phyloP scores from a whole-genome alignment of 2,888 invertebrate species.

The Lypha dubia region DNA sequence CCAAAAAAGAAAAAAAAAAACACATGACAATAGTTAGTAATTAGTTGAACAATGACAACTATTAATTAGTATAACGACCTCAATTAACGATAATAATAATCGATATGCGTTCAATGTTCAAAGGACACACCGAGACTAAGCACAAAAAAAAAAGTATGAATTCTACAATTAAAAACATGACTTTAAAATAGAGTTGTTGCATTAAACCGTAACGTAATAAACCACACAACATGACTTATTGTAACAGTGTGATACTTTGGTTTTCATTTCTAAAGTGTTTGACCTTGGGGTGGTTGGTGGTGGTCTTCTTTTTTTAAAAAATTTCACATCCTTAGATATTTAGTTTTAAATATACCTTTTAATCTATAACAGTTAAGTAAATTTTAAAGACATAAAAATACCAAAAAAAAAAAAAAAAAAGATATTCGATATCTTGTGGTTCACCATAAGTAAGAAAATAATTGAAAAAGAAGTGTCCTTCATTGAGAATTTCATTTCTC shows the following conservation, averaged over 20 bases:
- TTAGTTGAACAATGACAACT: constrained; percentile 72
- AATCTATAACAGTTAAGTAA: neutral
- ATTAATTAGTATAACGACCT: constrained; percentile 80
- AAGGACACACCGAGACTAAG: neutral
- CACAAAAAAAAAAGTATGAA: neutral
- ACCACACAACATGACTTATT: constrained; percentile 72
- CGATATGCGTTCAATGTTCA: constrained; percentile 18
- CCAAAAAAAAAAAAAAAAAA: neutral
- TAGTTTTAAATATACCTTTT: neutral
- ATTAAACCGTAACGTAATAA: constrained; percentile 68
- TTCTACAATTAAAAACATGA: constrained; percentile 22
- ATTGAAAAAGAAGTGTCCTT: constrained; percentile 19
- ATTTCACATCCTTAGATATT: constrained; percentile 1
- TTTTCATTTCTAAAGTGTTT: neutral
- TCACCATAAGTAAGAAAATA: constrained; percentile 41
- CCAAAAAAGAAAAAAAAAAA: constrained; percentile 18
- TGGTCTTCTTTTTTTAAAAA: neutral
- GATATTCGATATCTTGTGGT: constrained; percentile 53
- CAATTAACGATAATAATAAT: constrained; percentile 74
- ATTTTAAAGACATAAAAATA: constrained; percentile 1
- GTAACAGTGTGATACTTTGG: neutral
- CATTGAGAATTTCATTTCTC: constrained; percentile 13
- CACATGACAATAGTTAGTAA: constrained; percentile 61
- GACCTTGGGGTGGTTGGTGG: too few relatives aligned
- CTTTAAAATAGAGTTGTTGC: constrained; percentile 53